These are phyloP conservation scores for Gorsachius magnificus DNA, from an alignment of 2,797 vertebrate species.

Conservation along the genomic window DNA sequence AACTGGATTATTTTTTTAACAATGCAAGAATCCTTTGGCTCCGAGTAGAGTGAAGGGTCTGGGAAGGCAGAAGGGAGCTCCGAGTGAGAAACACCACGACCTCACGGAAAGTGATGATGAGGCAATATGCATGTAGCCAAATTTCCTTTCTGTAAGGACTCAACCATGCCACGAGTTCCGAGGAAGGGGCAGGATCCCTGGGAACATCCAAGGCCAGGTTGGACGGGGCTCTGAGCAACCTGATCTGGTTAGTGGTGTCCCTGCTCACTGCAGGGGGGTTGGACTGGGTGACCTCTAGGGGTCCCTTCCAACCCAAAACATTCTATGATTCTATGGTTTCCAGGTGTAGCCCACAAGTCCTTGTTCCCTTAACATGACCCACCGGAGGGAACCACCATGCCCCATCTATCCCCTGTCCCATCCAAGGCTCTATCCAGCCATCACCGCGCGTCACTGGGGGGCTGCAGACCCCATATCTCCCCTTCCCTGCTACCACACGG, in stretches of 20 bases:
- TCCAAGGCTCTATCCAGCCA: not conserved
- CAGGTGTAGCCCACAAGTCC: not conserved
- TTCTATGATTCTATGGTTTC: not conserved
- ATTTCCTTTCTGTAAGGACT: not conserved
- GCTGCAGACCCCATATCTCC: not conserved
- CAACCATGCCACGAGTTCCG: too few relatives aligned
- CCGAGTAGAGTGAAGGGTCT: too few relatives aligned
- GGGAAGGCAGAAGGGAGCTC: not conserved
- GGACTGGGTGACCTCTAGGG: too few relatives aligned
- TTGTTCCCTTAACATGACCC: not conserved
- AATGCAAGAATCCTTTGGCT: not conserved
- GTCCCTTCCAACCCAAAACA: too few relatives aligned
- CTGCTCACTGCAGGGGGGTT: too few relatives aligned
- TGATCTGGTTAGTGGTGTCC: too few relatives aligned
- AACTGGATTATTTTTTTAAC: not conserved
- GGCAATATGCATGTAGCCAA: rapidly evolving
- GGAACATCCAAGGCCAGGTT: too few relatives aligned
- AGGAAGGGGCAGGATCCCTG: not conserved
- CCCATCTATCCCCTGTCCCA: not conserved
- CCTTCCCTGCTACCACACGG: not conserved
- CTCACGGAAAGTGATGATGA: rapidly evolving
- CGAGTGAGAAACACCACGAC: rapidly evolving
- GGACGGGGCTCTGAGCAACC: too few relatives aligned
- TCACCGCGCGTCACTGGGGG: not conserved
- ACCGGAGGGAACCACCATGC: not conserved